These are phyloP conservation scores for Protobothrops flavoviridis DNA, from an alignment of 2,113 vertebrate species.

Conservation along the genomic window DNA sequence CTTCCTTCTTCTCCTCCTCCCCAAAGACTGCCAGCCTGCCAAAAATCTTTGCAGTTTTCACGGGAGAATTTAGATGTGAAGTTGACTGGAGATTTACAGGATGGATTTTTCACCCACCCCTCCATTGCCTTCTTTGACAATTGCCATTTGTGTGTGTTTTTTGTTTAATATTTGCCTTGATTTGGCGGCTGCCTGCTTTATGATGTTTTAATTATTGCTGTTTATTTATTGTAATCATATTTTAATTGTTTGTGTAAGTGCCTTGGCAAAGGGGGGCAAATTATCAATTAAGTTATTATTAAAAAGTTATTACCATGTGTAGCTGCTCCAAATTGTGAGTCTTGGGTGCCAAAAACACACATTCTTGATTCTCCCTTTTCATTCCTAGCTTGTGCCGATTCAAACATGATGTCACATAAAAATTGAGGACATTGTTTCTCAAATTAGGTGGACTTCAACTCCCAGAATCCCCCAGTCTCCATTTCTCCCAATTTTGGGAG, in stretches of 20 bases:
- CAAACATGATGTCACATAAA: not conserved
- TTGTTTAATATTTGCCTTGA: conserved; percentile 52
- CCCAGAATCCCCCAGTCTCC: not conserved
- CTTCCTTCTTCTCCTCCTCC: not conserved
- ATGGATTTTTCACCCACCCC: conserved; percentile 47
- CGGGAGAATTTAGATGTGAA: conserved; percentile 62
- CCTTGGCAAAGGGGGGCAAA: conserved; percentile 50
- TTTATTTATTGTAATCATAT: conserved; percentile 71
- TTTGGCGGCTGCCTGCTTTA: conserved; percentile 60
- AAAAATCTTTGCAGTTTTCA: conserved; percentile 60
- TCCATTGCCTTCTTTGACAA: conserved; percentile 17
- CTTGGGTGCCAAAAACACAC: conserved; percentile 45
- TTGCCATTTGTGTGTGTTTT: conserved; percentile 41
- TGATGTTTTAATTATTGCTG: conserved; percentile 72
- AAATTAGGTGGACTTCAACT: not conserved
- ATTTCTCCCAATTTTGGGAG: not conserved
- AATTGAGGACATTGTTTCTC: not conserved
- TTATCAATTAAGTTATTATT: conserved; percentile 72
- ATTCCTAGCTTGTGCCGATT: not conserved
- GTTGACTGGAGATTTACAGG: conserved; percentile 62
- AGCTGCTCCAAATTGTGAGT: conserved; percentile 51
- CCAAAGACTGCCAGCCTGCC: conserved; percentile 55
- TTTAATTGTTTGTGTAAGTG: conserved; percentile 66
- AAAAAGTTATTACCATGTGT: conserved; percentile 60
- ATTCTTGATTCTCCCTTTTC: conserved; percentile 17